Evolutionary conservation across 1,140 invertebrate species (phyloP), one percentile per base, ranked within the genome.

Genomic region (Leucophenga varia): DNA sequence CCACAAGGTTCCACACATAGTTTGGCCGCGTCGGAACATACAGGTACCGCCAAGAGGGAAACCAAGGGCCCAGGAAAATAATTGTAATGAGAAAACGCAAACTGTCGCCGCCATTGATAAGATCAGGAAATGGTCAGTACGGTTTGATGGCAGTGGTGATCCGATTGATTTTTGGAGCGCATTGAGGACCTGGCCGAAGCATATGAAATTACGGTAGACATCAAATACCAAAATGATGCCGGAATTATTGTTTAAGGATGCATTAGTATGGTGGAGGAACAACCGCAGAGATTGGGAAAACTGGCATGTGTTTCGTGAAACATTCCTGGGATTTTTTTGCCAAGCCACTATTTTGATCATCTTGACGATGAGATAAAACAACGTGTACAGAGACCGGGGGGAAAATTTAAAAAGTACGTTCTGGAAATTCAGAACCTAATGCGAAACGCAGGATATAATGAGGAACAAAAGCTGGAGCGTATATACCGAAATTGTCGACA

Each of bases 61-160:
- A n/a, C n/a, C n/a, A n/a, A n/a, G n/a, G n/a, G n/a, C n/a, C n/a
- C n/a, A n/a, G n/a, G n/a, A n/a, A n/a, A n/a, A n/a, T n/a, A n/a
- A n/a, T n/a, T n/a, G n/a, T n/a, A n/a, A n/a, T n/a, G n/a, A n/a
- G n/a, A n/a, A n/a, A n/a, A n/a, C n/a, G n/a, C n/a, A n/a, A n/a
- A n/a, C n/a, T n/a, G n/a, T n/a, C n/a, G n/a, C n/a, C n/a, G n/a
- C n/a, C n/a, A n/a, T n/a, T n/a, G 40, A 43, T 32, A 14, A 43
- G n/a, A 28, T 43, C 2, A 7, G 40, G 2, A 43, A 43, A 31
- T 43, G 40, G 30, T 20, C 19, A 3, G 18, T 43, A 3, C 28
- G 31, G 22, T 43, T 17, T 43, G 40, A 43, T 32, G 40, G 40
- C n/a, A 18, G 40, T 17, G 17, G 20, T 7, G 25, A 43, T 13